These are phyloP conservation scores for Dendrolimus houi DNA, from an alignment of 2,888 invertebrate genomes.

Conservation along the genomic window DNA sequence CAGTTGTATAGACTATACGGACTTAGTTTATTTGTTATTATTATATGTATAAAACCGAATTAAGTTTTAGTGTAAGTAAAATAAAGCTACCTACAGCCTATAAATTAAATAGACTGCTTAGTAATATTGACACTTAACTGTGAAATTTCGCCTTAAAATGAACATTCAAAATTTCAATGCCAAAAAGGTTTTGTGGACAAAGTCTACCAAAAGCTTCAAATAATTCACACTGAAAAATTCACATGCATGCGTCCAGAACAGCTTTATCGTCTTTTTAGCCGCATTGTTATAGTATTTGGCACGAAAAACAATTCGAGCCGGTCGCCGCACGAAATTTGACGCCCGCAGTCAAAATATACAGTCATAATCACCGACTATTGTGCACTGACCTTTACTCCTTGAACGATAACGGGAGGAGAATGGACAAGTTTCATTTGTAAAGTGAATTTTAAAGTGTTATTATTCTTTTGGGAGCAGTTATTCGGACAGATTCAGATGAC, in stretches of 20 bases:
- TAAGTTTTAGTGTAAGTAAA: no score
- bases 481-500: no score
- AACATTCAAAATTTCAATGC: background rate
- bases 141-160: no score
- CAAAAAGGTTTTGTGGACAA: background rate
- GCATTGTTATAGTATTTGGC: slow-evolving; percentile 40
- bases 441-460: no score
- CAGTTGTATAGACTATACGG: no score
- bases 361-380: slow-evolving; percentile 6
- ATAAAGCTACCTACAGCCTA: no score
- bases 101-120: no score
- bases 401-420: background rate
- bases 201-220: background rate
- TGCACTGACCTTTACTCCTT: background rate
- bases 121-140: no score
- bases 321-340: slow-evolving; percentile 31
- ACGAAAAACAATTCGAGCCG: slow-evolving; percentile 40
- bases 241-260: background rate
- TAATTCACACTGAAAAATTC: background rate
- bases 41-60: no score
- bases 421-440: no score
- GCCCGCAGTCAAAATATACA: slow-evolving; percentile 32
- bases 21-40: no score
- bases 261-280: slow-evolving; percentile 5
- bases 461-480: no score